Base-by-base conservation (phyloP, 2,113 vertebrate genomes). In the Ancistrus triradiatus region DNA sequence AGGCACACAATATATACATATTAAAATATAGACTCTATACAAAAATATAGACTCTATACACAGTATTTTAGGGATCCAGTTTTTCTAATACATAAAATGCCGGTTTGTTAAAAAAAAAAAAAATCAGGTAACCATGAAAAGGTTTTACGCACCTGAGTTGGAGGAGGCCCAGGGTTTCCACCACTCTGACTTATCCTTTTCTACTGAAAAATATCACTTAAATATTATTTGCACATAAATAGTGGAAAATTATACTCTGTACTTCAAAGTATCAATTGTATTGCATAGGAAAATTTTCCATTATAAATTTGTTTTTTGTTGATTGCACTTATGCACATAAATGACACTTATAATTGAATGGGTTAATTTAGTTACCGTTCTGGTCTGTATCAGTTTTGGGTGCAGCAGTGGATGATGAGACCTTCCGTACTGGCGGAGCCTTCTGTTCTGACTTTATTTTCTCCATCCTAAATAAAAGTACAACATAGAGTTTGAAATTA, bases 381-480 rank as follows among this genome's bases (percentile, higher is more conserved):
- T 31, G 50, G 13, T 78, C 75, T 52, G 50, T 15, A 1, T 52
- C 24, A 57, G 40, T n/a, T 44, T 48, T 42, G 31, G 47, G 28
- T 38, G 42, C 40, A 59, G 62, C 38, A 44, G 73, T 21, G 53
- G 49, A 58, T 37, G 61, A 21, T 68, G 62, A 44, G 3, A 55
- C 55, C 37, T 42, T 8, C 37, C 48, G 50, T 21, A 37, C 61
- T 11, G 81, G 75, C 11, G 14, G 66, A 66, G 74, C 64, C 69
- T 81, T 86, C 72, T 85, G 80, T 74, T 88, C 87, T 1, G 64
- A 76, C 81, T 86, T 89, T 59, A 86, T 91, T 73, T 76, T 80
- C 63, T 93, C 87, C 84, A 90, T 89, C 71, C 87, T 89, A 63
- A 76, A 44, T 15, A 24, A 43, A 21, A 7, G 4, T 13, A 11